Base-by-base conservation (phyloP, 1,140 invertebrate species). In the Magallana angulata region DNA sequence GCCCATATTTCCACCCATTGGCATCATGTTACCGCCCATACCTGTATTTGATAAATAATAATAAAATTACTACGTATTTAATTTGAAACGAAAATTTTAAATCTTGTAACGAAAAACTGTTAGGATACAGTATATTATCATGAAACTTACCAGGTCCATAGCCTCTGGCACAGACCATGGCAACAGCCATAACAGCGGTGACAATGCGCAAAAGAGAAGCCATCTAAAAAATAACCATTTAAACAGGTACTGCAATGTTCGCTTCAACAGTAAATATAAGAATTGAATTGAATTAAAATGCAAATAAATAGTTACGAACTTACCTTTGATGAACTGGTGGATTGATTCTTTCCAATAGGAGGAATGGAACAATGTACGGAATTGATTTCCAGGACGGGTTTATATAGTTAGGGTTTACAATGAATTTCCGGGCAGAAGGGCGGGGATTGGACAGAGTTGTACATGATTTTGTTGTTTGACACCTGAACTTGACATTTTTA, bases 271-370 rank as follows among this genome's bases (percentile, higher is more conserved):
- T 48, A 48, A 48, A 48, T 48, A 48, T 48, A 48, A 48, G 36
- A 1, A 4, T 0, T 48, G 5, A 48, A 48, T 48, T 48, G 36
- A 48, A 48, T 48, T 48, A 48, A 48, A 48, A 48, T 48, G 2
- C 36, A 48, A 5, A 48, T 48, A 48, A 48, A 48, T 5, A 48
- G 5, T 48, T 48, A 48, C 36, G 36, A 24, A 30, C 68, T 71
- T 71, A 71, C 68, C 68, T 71, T 71, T 71, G 68, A 24, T 36
- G 68, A 71, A 71, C 18, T 24, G 68, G 68, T 9, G 36, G 68
- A 71, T 11, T 71, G 68, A 71, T 11, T 62, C 36, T 30, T 71
- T 71, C 68, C 68, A 30, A 71, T 71, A 71, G 68, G 68, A 71
- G 68, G 36, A 71, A 24, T 71, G 24, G 24, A 71, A 71, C 68